Conservation (phyloP, 2,797 vertebrate species). For the Margarornis squamiger region DNA sequence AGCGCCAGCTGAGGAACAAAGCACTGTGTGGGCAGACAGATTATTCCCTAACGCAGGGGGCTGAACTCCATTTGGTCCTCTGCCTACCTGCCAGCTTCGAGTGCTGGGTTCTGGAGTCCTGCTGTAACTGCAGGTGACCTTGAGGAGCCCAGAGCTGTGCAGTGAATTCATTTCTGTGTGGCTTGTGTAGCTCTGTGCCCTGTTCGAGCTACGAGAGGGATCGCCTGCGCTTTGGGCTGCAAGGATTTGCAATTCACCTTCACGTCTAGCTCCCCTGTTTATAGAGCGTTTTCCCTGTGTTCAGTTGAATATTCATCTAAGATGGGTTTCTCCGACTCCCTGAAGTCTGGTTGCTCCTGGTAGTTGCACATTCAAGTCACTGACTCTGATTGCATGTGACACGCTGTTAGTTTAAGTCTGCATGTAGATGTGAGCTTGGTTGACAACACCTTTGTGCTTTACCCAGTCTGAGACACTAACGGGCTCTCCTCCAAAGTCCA, state of each 20-base stretch:
- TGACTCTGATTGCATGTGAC: conserved; percentile 16
- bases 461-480: neutral
- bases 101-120: neutral
- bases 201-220: fast-evolving
- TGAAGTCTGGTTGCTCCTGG: neutral
- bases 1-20: neutral
- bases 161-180: neutral
- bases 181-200: neutral
- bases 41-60: neutral
- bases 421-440: neutral
- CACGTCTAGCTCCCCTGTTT: neutral
- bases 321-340: neutral
- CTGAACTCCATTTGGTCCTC: neutral
- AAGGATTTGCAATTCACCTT: neutral
- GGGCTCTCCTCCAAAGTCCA: neutral
- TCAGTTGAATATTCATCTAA: neutral
- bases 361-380: neutral
- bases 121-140: neutral
- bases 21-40: neutral
- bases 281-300: neutral
- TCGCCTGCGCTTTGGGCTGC: neutral
- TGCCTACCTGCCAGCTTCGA: neutral
- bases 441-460: conserved; percentile 29
- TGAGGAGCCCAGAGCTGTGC: neutral
- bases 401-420: neutral